Conservation (phyloP, 2,113 vertebrate species). For the Nipponia nippon region DNA sequence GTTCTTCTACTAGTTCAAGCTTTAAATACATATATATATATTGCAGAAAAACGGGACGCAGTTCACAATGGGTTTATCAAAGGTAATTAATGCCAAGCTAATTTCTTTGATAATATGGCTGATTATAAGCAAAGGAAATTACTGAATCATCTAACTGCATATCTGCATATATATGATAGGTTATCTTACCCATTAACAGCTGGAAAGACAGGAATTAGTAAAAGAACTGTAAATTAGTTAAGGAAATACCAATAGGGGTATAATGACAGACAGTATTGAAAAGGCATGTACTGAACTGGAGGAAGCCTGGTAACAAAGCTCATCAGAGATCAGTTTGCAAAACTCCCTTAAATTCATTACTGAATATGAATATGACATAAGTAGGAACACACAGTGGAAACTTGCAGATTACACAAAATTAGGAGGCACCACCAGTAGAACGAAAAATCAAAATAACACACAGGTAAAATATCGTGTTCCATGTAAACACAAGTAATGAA, state of each 20-base stretch:
- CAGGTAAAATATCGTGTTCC: neutral
- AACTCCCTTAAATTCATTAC: neutral
- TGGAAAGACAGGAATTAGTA: neutral
- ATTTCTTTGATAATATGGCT: neutral
- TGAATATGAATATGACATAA: neutral
- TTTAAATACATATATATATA: neutral
- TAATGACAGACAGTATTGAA: neutral
- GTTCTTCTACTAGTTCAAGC: neutral
- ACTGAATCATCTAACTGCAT: neutral
- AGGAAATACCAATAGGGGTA: neutral
- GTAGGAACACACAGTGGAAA: neutral
- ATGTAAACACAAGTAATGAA: neutral
- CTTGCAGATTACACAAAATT: neutral
- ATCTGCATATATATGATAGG: neutral
- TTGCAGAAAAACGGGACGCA: neutral
- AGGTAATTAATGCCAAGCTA: neutral
- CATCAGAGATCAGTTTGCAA: neutral
- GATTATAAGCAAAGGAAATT: neutral
- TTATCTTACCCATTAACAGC: neutral
- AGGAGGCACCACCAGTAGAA: neutral
- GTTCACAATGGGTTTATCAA: neutral
- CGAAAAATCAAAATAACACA: neutral
- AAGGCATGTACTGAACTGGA: neutral
- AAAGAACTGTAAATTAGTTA: neutral
- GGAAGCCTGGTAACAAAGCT: neutral